Base-by-base conservation (phyloP, 2,113 vertebrate species). In the Brachyhypopomus occidentalis region DNA sequence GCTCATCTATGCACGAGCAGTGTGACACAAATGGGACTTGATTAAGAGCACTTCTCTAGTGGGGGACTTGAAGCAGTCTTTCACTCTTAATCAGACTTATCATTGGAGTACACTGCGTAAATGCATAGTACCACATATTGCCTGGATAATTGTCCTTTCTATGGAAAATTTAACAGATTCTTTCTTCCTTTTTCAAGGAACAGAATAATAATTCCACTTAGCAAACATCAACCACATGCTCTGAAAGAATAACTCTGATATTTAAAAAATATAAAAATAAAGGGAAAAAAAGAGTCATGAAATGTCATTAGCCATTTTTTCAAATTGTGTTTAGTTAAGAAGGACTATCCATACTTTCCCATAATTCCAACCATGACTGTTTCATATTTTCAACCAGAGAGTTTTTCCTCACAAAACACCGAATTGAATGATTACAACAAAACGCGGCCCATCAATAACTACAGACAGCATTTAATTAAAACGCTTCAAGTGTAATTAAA, bases 401-500 rank as follows among this genome's bases (percentile, higher is more conserved):
- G 8, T 14, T 52, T 52, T 66, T 72, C 36, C 52, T 59, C 64
- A 81, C 45, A 66, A 58, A 72, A 58, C 20, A 70, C n/a, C n/a
- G n/a, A 25, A 48, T 20, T 27, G 1, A 34, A 36, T 41, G 59
- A 80, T 66, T 72, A 30, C 66, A 48, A 73, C 71, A 74, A 78
- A 30, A 64, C 5, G 22, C 25, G 16, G 52, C 52, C 27, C 16
- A 34, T 23, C 2, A 12, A 16, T 27, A 48, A 4, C 30, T 67
- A 79, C 56, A 70, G 55, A 62, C 70, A 5, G n/a, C 52, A 75
- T 25, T 60, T 75, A 67, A 79, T 16, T 70, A 20, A 75, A 84
- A 36, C 48, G 30, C 56, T 58, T 71, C n/a, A 71, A 55, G 30
- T 41, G 74, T 70, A 70, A 76, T 79, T 27, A 84, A 79, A 67